Base-by-base conservation (phyloP, 1,140 invertebrate genomes). In the Drosophila sp. region DNA sequence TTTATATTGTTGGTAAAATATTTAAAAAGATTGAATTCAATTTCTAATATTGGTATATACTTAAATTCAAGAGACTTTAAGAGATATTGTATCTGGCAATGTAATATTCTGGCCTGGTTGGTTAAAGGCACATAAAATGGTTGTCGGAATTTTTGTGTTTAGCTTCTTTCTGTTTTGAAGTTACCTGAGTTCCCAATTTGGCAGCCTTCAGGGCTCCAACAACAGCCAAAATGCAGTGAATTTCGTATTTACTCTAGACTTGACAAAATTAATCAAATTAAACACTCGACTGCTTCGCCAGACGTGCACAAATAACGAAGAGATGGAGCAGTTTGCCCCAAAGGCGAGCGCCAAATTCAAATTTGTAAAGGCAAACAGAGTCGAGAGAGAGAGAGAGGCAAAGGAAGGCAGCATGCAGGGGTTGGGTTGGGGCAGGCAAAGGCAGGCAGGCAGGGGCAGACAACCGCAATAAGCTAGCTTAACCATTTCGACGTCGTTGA, bases 261-360 rank as follows among this genome's bases (percentile, higher is more conserved):
- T 87, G 83, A 87, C 84, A 89, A 89, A 89, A 87, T 89, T 87
- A 87, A 87, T 87, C 83, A 87, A 87, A 87, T 87, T 87, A 87
- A 87, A 87, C 83, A 87, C 84, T 87, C 80, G 83, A 89, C 72
- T 87, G 83, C 83, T 89, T 77, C 76, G 83, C 84, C 84, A 89
- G 83, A 87, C 83, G 79, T 87, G 84, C 84, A 87, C 83, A 87
- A 87, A 87, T 83, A 89, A 79, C 84, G 79, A 78, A 81, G 55
- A 71, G 61, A 66, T 66, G 58, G 69, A 60, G 70, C 60, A 25
- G 27, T 50, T 50, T 50, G 41, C 66, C 67, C 81, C 68, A 68
- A 65, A 58, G 72, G 73, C 66, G 61, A 30, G 65, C 70, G 75
- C 75, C 72, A 72, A 81, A 86, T 85, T 86, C 82, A 85, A 85